Conservation (phyloP, 2,113 vertebrate species). For the Indri indri region DNA sequence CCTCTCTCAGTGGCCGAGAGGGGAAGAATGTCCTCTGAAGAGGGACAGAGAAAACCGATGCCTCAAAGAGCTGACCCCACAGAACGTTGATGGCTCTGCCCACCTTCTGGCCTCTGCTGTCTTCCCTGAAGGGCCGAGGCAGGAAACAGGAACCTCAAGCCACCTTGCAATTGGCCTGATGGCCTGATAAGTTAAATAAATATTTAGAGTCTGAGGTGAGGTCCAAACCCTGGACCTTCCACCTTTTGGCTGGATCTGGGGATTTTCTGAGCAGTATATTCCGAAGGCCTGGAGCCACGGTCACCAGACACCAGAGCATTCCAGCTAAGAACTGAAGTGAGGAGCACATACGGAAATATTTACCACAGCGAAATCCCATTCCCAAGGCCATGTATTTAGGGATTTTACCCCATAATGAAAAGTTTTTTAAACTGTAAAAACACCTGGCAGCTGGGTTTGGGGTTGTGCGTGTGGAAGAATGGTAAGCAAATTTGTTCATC, state of each 20-base stretch:
- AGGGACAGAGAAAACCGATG: background rate
- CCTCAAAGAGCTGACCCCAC: background rate
- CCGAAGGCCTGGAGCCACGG: background rate
- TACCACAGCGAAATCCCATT: conserved; percentile 47
- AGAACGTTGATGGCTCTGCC: background rate
- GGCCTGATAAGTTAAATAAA: background rate
- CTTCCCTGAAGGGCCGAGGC: background rate
- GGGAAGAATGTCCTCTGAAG: background rate
- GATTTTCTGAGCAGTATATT: background rate
- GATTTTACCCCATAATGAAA: conserved; percentile 34
- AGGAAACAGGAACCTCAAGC: background rate
- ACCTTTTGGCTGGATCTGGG: background rate
- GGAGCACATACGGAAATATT: conserved; percentile 34
- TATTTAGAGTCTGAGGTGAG: background rate
- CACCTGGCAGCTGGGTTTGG: background rate
- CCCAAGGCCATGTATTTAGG: background rate
- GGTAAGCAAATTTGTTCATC: background rate
- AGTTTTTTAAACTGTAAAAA: conserved; percentile 26
- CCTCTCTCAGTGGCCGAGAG: background rate
- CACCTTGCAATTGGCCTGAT: background rate
- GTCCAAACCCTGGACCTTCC: background rate
- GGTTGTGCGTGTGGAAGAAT: background rate
- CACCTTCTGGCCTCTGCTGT: background rate
- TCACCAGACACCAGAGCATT: conserved; percentile 6
- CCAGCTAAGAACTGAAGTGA: background rate